A percentile compares a stretch with the other conserved stretches of the same genome.
Conservation (phyloP, 2,888 invertebrate species). For the Papilio gigon region DNA sequence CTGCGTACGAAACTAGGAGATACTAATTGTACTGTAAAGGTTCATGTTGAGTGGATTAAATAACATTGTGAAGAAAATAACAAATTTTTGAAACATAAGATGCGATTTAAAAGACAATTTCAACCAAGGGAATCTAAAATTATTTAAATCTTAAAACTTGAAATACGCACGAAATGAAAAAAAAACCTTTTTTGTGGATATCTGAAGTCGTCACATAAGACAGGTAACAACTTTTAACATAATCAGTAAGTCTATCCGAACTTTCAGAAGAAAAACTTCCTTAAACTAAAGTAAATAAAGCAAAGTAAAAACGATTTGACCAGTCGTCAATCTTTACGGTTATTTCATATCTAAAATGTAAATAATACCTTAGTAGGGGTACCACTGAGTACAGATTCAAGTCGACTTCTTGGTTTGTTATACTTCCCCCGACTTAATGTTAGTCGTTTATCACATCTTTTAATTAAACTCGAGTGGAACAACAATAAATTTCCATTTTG, state of each 20-base stretch:
- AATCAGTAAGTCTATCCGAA: neutral
- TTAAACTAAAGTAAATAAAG: neutral
- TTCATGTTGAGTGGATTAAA: neutral
- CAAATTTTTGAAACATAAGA: neutral
- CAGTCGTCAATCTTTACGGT: too few relatives aligned
- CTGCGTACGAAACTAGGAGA: too few relatives aligned
- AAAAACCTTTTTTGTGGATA: neutral
- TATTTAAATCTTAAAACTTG: constrained; percentile 1
- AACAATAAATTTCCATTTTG: constrained; percentile 31
- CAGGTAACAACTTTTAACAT: neutral
- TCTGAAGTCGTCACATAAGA: neutral
- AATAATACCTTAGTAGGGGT: neutral
- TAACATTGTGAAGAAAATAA: too few relatives aligned
- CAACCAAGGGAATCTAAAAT: neutral
- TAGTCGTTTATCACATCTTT: constrained; percentile 33
- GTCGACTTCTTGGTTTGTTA: constrained; percentile 1
- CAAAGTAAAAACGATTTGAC: neutral
- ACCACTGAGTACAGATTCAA: neutral
- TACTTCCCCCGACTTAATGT: constrained; percentile 23
- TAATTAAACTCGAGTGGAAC: constrained; percentile 27
- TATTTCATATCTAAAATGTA: neutral
- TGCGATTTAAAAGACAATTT: neutral
- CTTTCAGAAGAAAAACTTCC: neutral
- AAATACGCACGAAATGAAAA: neutral
- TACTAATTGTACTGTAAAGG: too few relatives aligned